Conservation (phyloP, 2,113 vertebrate genomes). For the Perccottus glenii region DNA sequence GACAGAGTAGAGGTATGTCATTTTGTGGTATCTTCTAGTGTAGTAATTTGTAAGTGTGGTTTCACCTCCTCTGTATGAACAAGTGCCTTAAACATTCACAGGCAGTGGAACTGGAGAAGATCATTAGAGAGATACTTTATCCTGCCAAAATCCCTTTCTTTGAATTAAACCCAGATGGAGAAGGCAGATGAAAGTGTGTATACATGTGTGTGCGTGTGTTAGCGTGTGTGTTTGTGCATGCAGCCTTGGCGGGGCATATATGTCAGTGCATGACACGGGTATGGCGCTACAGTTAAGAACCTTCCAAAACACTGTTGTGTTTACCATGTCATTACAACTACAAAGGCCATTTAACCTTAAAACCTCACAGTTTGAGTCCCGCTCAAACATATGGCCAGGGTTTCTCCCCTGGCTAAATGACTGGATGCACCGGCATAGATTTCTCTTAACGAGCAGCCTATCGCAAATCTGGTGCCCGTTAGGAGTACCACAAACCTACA, state of each 20-base stretch:
- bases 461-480: constrained; percentile 82
- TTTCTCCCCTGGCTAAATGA: constrained; percentile 77
- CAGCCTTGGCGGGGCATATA: constrained; percentile 61
- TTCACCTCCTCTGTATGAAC: constrained; percentile 81
- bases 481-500: constrained; percentile 65
- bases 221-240: constrained; percentile 26
- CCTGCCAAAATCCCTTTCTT: constrained; percentile 81
- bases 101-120: constrained; percentile 80
- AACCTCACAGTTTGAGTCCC: constrained; percentile 79
- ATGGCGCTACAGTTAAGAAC: constrained; percentile 59
- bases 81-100: constrained; percentile 81
- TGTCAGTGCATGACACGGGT: constrained; percentile 54
- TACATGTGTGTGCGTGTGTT: constrained; percentile 33
- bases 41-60: constrained; percentile 81
- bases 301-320: constrained; percentile 71
- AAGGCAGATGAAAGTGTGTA: constrained; percentile 79
- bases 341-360: constrained; percentile 81
- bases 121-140: constrained; percentile 83
- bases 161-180: constrained; percentile 81
- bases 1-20: constrained; percentile 70
- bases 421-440: constrained; percentile 79
- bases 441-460: constrained; percentile 80
- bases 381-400: constrained; percentile 76
- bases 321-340: constrained; percentile 81
- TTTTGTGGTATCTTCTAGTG: constrained; percentile 76